Base-by-base conservation (phyloP, 2,888 invertebrate genomes). In the Osedax frankpressi region DNA sequence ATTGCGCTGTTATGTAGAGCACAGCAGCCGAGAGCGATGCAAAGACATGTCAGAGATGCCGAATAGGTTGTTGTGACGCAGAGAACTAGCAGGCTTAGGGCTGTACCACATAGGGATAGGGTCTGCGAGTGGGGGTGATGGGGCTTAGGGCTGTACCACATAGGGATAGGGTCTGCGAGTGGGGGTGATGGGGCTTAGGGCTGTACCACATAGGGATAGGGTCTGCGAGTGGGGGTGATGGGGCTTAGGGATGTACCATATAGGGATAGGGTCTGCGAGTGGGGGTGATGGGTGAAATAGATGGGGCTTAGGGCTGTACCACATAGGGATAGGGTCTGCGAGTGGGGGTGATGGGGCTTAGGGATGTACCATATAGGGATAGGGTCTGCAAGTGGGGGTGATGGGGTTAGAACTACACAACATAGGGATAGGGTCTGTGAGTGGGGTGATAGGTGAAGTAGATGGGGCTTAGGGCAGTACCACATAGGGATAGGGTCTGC, bases 1-100 rank as follows among this genome's bases (percentile, higher is more conserved):
- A 90, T 89, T 19, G 89, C 89, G 80, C 88, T 89, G 79, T 88
- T 89, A 79, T 90, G 90, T 79, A 90, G 89, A 27, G 89, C 89
- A 73, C 89, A 88, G 69, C 88, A 88, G 60, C 88, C 88, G 81
- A 87, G 85, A 59, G 88, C 87, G 44, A 87, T 77, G 24, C 87
- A 86, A 81, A 88, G 84, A 78, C 86, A 86, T 71, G 86, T 77
- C 74, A 89, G 83, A 0, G 87, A 86, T 26, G 82, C 78, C 2
- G 78, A 76, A 78, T 83, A 86, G 24, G 81, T 80, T 67, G 79
- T 78, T 0, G 81, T 81, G 75, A 85, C 83, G 0, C 89, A 87
- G 29, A 85, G 79, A 2, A 84, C 67, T 60, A 85, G 78, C 63
- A 87, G 80, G 75, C 84, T 85, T 28, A 84, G 74, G 0, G 85